Evolutionary conservation across 1,140 invertebrate species (phyloP).

Genomic region (Phortica variegata): DNA sequence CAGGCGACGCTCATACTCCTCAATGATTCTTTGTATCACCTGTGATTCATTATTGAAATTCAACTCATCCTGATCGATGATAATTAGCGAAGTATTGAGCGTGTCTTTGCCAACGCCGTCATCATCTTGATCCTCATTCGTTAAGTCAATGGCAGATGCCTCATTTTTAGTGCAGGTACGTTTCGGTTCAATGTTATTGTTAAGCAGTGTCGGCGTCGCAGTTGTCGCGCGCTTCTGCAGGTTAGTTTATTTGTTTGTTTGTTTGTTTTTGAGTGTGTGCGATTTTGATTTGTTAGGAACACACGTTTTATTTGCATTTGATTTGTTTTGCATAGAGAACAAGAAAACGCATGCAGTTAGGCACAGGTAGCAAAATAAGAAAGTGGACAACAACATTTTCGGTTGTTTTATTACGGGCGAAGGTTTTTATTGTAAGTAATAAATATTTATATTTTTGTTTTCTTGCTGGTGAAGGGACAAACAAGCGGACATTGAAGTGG

Average conservation of each 20-base stretch:
- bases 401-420: too few relatives aligned
- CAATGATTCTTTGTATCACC: conserved; percentile 56
- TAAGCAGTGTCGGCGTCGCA: not conserved
- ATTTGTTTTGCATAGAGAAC: conserved; percentile 20
- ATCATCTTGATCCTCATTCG: not conserved
- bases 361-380: not conserved
- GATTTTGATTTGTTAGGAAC: too few relatives aligned
- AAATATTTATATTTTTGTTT: too few relatives aligned
- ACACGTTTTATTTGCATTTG: conserved; percentile 1
- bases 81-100: conserved; percentile 41
- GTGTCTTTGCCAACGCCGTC: not conserved
- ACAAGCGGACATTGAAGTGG: too few relatives aligned
- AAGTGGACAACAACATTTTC: not conserved
- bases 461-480: too few relatives aligned
- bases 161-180: conserved; percentile 26
- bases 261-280: not conserved
- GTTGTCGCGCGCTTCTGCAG: conserved; percentile 19
- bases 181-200: conserved; percentile 9
- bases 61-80: conserved; percentile 52
- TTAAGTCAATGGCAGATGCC: not conserved
- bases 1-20: conserved; percentile 59
- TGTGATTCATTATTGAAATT: conserved; percentile 54
- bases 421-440: too few relatives aligned
- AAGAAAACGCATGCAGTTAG: conserved; percentile 44
- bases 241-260: conserved; percentile 22